Evolutionary conservation across 1,140 invertebrate species (phyloP), one percentile per base, ranked within the genome.

Genomic region (Cephus cinctus): DNA sequence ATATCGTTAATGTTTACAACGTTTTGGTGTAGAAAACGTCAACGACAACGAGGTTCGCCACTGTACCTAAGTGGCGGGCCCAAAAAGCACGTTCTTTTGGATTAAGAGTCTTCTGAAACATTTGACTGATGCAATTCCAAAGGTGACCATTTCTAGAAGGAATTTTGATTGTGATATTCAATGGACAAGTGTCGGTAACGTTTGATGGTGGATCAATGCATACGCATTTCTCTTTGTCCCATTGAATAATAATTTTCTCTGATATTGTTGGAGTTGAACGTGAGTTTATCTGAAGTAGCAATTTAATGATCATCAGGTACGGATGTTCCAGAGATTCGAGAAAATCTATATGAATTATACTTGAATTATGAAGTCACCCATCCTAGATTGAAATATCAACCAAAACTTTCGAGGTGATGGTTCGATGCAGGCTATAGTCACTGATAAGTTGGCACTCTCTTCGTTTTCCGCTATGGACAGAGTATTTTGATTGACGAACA

Each of bases 331-430:
- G 34, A 8, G 18, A 14, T 14, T 16, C n/a, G n/a, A 25, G 3
- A 5, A 20, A 2, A 31, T 44, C 19, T 16, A 23, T 35, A 19
- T 5, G 21, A 36, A 38, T 21, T 43, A 43, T 43, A 54, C 60
- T 22, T 63, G 50, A 14, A 59, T 55, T 22, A 63, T 63, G n/a
- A 63, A 63, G 6, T 63, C 61, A 21, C 51, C 61, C 2, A 31
- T 22, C 11, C 59, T 43, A 4, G 61, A 54, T 49, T 50, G 47
- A 25, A 61, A 61, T 14, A 63, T 39, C 5, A 63, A 49, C 61
- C 61, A 63, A 35, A 52, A 61, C 1, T 9, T 42, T 46, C 39
- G 36, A 5, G 38, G 15, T 3, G 15, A 22, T 5, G 56, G 47
- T 1, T 21, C 14, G 2, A 61, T 54, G 1, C 61, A 63, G 2